Conservation (phyloP, 2,888 invertebrate genomes). For the Sympetrum striolatum region DNA sequence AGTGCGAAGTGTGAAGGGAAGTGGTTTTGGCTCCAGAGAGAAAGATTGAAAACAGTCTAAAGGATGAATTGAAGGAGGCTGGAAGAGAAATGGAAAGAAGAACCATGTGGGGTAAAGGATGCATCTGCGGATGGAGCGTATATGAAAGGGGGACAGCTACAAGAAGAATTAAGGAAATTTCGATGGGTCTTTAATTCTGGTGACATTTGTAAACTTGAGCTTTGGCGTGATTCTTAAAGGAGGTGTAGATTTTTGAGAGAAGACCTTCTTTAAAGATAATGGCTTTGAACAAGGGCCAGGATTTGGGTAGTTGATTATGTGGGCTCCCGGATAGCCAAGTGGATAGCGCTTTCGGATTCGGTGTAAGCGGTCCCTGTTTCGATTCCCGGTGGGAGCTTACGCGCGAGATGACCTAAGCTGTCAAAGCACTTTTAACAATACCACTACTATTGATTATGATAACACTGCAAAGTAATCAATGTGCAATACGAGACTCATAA, state of each 20-base stretch:
- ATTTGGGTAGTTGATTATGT: no score
- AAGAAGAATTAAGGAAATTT: not conserved
- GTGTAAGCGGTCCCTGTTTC: no score
- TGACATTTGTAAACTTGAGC: not conserved
- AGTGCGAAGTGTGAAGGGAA: not conserved
- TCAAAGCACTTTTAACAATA: no score
- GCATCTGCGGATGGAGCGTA: not conserved
- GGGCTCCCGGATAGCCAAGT: no score
- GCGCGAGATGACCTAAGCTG: no score
- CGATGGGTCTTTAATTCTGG: not conserved
- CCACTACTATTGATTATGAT: no score
- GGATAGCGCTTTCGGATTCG: no score
- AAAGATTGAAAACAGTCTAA: not conserved
- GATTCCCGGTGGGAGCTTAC: no score
- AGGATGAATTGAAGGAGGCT: no score
- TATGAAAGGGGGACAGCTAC: not conserved
- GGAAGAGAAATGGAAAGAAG: not conserved
- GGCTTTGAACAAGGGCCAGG: no score
- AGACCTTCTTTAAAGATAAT: not conserved
- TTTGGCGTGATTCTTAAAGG: not conserved
- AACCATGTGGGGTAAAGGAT: not conserved
- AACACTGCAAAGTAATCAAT: no score
- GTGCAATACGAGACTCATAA: no score
- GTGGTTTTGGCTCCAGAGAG: not conserved
- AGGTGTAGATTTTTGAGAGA: not conserved